These are phyloP conservation scores for Protonibea diacanthus DNA, from an alignment of 2,797 vertebrate species.

Conservation along the genomic window DNA sequence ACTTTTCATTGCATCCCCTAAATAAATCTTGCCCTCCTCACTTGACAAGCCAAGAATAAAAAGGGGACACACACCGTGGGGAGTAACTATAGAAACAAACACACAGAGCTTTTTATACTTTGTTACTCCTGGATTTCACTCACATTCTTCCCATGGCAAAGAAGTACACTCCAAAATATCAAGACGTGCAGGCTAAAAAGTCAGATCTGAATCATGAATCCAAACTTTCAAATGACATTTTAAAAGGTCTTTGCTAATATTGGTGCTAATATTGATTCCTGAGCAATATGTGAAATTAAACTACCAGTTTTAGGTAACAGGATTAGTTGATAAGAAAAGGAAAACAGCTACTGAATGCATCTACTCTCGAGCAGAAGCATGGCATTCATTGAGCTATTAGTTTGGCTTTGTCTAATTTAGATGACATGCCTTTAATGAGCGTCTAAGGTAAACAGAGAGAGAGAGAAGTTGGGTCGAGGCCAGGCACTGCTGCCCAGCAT, in stretches of 20 bases:
- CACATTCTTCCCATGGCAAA: slow-evolving; percentile 51
- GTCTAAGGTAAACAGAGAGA: slow-evolving; percentile 68
- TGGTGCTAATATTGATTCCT: slow-evolving; percentile 13
- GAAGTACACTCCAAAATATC: slow-evolving; percentile 35
- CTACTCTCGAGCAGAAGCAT: slow-evolving; percentile 12
- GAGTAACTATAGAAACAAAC: slow-evolving; percentile 82
- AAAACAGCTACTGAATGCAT: slow-evolving; percentile 10
- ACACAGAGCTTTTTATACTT: slow-evolving; percentile 75
- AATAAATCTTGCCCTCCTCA: slow-evolving; percentile 83
- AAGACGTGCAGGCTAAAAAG: slow-evolving; percentile 19
- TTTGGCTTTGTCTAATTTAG: slow-evolving; percentile 57
- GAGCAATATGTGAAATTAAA: neutral
- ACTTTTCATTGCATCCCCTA: slow-evolving; percentile 84
- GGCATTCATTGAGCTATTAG: slow-evolving; percentile 43
- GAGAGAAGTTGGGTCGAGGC: slow-evolving; percentile 57
- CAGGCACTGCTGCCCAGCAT: slow-evolving; percentile 63
- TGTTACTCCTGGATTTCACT: slow-evolving; percentile 61
- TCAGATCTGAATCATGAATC: neutral
- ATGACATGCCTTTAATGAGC: slow-evolving; percentile 59
- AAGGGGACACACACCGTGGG: slow-evolving; percentile 53
- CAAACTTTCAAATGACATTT: neutral
- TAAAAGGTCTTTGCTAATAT: neutral
- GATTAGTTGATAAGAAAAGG: neutral
- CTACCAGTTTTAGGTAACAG: neutral
- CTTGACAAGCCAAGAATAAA: slow-evolving; percentile 76